Conservation (phyloP, 2,888 invertebrate species). For the Argyresthia goedartella region DNA sequence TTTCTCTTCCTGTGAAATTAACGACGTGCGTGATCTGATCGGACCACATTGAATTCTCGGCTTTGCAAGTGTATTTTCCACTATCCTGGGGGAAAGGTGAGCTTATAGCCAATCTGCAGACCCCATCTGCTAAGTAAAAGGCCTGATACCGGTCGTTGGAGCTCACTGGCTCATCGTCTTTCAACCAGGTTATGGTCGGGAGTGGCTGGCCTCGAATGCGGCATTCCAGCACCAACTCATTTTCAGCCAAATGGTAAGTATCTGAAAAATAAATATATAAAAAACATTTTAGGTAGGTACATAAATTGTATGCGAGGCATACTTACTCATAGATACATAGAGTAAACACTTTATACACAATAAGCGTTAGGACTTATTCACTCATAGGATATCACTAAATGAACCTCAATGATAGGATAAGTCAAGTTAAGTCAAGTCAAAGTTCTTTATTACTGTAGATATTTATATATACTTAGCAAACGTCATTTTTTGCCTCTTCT, state of each 20-base stretch:
- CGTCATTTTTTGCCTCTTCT: too few relatives aligned
- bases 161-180: slow-evolving; percentile 73
- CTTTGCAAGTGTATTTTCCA: slow-evolving; percentile 82
- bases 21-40: slow-evolving; percentile 83
- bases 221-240: slow-evolving; percentile 84
- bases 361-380: too few relatives aligned
- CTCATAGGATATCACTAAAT: neutral
- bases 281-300: neutral
- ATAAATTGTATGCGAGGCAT: too few relatives aligned
- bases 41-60: slow-evolving; percentile 78
- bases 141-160: slow-evolving; percentile 73
- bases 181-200: slow-evolving; percentile 82
- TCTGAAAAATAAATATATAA: slow-evolving; percentile 50
- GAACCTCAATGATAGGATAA: too few relatives aligned
- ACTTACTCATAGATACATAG: too few relatives aligned
- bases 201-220: slow-evolving; percentile 81
- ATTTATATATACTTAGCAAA: too few relatives aligned
- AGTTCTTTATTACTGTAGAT: too few relatives aligned
- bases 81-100: slow-evolving; percentile 77
- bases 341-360: too few relatives aligned
- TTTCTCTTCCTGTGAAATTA: slow-evolving; percentile 73
- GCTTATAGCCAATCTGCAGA: slow-evolving; percentile 77
- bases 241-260: slow-evolving; percentile 77
- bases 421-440: too few relatives aligned
- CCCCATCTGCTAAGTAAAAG: slow-evolving; percentile 79